These are phyloP conservation scores for Candoia aspera DNA, from an alignment of 2,113 vertebrate species.

Conservation along the genomic window DNA sequence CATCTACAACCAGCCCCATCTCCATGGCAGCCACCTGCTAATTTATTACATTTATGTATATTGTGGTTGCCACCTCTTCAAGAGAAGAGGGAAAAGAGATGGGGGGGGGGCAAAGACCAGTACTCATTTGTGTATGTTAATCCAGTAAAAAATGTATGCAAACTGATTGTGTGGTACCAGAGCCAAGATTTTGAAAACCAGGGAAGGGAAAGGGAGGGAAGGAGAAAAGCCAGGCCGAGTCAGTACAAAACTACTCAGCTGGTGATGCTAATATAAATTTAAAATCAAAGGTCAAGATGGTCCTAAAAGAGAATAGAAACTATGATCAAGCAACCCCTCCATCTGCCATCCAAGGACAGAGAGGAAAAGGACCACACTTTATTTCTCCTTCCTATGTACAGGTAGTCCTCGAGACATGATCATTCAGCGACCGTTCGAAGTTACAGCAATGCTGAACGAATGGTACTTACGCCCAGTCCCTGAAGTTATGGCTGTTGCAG, in stretches of 20 bases:
- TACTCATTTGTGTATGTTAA: constrained; percentile 19
- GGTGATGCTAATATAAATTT: not conserved
- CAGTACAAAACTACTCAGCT: not conserved
- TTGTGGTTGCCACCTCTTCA: constrained; percentile 33
- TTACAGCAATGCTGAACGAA: not conserved
- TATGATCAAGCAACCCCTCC: not conserved
- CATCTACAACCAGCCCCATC: constrained; percentile 26
- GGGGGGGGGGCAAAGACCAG: not conserved
- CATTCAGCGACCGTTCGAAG: not conserved
- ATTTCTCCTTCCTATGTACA: not conserved
- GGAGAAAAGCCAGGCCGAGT: not conserved
- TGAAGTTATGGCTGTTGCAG: not conserved
- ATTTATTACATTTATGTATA: constrained; percentile 39
- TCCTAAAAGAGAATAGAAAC: not conserved
- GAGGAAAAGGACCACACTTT: not conserved
- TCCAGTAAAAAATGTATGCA: constrained; percentile 17
- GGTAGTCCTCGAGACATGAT: not conserved
- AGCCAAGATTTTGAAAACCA: not conserved
- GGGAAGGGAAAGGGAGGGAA: not conserved
- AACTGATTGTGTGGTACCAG: constrained; percentile 5
- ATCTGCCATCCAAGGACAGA: not conserved
- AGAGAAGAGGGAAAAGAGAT: not conserved
- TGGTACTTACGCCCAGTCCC: not conserved
- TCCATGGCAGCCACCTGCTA: constrained; percentile 42
- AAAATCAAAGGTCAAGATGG: constrained; percentile 1